Conservation (phyloP, 1,140 invertebrate genomes). For the Drepana arcuata region DNA sequence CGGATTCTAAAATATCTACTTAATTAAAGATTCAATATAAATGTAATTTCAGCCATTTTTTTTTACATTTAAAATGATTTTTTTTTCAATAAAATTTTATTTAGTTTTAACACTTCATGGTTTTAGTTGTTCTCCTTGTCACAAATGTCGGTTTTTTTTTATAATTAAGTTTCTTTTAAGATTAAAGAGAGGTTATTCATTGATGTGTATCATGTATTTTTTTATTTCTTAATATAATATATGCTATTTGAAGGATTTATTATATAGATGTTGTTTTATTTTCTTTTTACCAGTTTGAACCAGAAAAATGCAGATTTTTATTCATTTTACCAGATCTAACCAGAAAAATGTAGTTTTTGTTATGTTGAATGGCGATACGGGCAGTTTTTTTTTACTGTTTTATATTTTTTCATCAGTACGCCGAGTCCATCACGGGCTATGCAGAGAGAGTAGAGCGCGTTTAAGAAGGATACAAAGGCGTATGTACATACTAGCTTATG, state of each 20-base stretch:
- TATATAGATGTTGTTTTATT: slow-evolving; percentile 40
- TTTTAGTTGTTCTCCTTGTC: slow-evolving; percentile 11
- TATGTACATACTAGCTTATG: too few species aligned
- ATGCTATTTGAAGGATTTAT: slow-evolving; percentile 52
- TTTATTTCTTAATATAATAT: slow-evolving; percentile 51
- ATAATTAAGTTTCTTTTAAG: too few species aligned
- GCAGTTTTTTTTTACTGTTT: not conserved
- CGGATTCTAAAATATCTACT: too few species aligned
- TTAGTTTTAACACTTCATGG: not conserved
- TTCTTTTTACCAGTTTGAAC: slow-evolving; percentile 10
- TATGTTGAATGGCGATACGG: not conserved
- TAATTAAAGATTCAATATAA: too few species aligned
- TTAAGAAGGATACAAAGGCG: too few species aligned
- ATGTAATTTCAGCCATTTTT: too few species aligned
- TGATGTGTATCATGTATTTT: slow-evolving; percentile 52
- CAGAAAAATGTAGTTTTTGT: not conserved
- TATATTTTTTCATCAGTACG: not conserved
- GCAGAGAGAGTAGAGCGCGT: too few species aligned
- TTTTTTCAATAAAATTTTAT: not conserved
- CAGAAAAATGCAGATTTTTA: not conserved
- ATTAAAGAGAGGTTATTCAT: slow-evolving; percentile 31
- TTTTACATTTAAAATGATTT: slow-evolving; percentile 11
- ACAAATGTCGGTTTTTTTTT: slow-evolving; percentile 21
- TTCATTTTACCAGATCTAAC: not conserved
- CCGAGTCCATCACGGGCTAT: too few species aligned